Conservation (phyloP, 2,113 vertebrate species). For the Seriola rivoliana region DNA sequence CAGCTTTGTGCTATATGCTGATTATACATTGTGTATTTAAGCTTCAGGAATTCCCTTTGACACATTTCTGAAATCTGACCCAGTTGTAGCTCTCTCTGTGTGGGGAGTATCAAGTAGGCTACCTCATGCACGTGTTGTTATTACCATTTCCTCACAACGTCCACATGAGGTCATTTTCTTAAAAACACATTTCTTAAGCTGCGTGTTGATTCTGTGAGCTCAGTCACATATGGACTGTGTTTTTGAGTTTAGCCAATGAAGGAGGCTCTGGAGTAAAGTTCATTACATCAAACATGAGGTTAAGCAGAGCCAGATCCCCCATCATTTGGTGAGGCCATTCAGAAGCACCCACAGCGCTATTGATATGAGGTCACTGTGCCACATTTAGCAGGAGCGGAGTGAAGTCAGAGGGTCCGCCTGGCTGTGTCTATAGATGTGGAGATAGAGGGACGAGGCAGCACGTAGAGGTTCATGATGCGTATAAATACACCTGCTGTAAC, state of each 20-base stretch:
- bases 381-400: constrained; percentile 9
- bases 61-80: constrained; percentile 45
- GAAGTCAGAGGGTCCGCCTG: constrained; percentile 34
- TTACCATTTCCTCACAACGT: constrained; percentile 31
- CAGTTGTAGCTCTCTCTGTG: constrained; percentile 12
- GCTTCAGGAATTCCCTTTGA: constrained; percentile 33
- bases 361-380: constrained; percentile 62
- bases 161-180: constrained; percentile 26
- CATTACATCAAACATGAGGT: constrained; percentile 38
- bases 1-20: neutral
- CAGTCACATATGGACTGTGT: constrained; percentile 36
- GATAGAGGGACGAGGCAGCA: constrained; percentile 4
- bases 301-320: constrained; percentile 52
- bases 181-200: neutral
- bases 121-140: constrained; percentile 25
- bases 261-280: constrained; percentile 25
- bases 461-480: neutral
- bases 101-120: constrained; percentile 23
- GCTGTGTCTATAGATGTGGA: constrained; percentile 16
- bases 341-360: constrained; percentile 37
- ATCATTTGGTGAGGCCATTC: constrained; percentile 33
- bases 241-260: constrained; percentile 29
- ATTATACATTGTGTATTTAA: constrained; percentile 5
- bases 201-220: constrained; percentile 14
- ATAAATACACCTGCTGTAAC: neutral